Percentiles rank a stretch among this genome's conserved stretches.
Conservation (phyloP, 2,888 invertebrate genomes). For the Neoascia interrupta region DNA sequence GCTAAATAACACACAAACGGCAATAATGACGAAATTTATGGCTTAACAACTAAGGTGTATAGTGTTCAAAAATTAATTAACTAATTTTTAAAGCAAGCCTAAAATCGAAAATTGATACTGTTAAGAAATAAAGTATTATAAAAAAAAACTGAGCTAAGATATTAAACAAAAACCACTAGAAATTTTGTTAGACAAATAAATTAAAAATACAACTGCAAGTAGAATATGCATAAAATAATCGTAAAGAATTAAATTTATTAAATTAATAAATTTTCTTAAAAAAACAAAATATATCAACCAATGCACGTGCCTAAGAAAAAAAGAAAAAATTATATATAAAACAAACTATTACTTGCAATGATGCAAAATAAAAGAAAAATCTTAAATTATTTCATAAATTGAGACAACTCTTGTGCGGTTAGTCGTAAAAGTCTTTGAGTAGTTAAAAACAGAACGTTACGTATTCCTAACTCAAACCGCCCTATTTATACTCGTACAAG, state of each 20-base stretch:
- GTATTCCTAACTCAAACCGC: no score
- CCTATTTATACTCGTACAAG: no score
- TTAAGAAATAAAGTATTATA: slow-evolving; percentile 21
- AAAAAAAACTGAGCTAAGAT: slow-evolving; percentile 16
- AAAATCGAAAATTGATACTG: slow-evolving; percentile 1
- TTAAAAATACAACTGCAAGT: slow-evolving; percentile 61
- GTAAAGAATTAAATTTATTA: slow-evolving; percentile 43
- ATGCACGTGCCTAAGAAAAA: slow-evolving; percentile 68
- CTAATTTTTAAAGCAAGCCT: no score
- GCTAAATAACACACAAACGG: slow-evolving; percentile 20
- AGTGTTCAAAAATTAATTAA: slow-evolving; percentile 10
- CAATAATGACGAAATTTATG: slow-evolving; percentile 11
- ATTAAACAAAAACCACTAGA: no score
- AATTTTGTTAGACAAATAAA: slow-evolving; percentile 54
- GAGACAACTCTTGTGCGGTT: slow-evolving; percentile 16
- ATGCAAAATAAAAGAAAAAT: slow-evolving; percentile 16
- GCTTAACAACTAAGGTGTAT: no score
- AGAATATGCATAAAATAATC: slow-evolving; percentile 46
- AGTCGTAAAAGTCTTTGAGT: no score
- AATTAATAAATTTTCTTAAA: slow-evolving; percentile 57
- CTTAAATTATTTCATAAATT: no score
- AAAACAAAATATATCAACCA: slow-evolving; percentile 58
- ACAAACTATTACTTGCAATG: slow-evolving; percentile 33
- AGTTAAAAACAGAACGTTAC: no score
- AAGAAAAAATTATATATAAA: slow-evolving; percentile 31